These are phyloP conservation scores for Drosophila teissieri DNA, from an alignment of 1,140 invertebrate species.

Conservation along the genomic window DNA sequence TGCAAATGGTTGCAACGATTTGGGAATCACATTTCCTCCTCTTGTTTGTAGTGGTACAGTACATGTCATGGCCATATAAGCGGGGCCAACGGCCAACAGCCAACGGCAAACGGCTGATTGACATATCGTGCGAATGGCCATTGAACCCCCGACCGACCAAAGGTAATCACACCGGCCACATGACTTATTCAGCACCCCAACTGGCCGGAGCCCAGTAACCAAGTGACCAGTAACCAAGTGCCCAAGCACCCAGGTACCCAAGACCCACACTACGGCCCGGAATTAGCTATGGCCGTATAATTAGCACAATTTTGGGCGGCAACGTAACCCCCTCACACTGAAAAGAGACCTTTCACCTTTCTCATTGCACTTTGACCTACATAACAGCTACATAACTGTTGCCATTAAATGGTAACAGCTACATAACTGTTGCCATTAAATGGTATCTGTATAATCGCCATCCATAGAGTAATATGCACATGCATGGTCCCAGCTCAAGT, in stretches of 20 bases:
- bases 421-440: no score
- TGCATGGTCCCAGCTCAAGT: background rate
- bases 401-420: no score
- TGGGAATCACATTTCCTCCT: slow-evolving; percentile 16
- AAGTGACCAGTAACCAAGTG: no score
- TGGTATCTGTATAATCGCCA: no score
- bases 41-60: background rate
- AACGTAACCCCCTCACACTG: background rate
- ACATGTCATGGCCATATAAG: background rate
- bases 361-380: no score
- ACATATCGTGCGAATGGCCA: slow-evolving; percentile 48
- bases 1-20: slow-evolving; percentile 39
- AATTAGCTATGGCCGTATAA: slow-evolving; percentile 37
- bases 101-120: slow-evolving; percentile 16
- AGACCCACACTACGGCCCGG: slow-evolving; percentile 1
- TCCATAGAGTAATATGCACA: no score
- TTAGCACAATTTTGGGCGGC: slow-evolving; percentile 24
- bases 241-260: background rate
- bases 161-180: slow-evolving; percentile 53
- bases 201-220: background rate
- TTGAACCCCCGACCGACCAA: slow-evolving; percentile 44
- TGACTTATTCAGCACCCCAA: slow-evolving; percentile 43
- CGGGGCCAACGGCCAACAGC: background rate
- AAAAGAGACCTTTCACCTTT: background rate
- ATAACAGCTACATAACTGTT: no score